These are phyloP conservation scores for Solea solea DNA, from an alignment of 2,113 vertebrate species.

Conservation along the genomic window DNA sequence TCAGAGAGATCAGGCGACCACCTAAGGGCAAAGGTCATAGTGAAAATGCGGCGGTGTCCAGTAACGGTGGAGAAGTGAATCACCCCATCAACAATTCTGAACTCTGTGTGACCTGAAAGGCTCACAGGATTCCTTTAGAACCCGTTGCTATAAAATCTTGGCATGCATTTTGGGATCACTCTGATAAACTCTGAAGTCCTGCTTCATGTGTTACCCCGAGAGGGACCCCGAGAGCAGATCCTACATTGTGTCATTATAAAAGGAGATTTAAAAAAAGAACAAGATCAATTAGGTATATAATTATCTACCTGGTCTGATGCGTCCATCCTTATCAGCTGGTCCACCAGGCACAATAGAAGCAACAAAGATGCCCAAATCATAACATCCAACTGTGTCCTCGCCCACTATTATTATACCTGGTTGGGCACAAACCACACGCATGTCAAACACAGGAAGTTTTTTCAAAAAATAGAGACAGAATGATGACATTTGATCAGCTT, in stretches of 20 bases:
- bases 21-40: slow-evolving; percentile 78
- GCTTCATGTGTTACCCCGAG: no score
- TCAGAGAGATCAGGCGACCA: slow-evolving; percentile 90
- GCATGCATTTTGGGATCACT: no score
- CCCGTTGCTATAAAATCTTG: no score
- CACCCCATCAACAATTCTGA: slow-evolving; percentile 10
- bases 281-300: background rate
- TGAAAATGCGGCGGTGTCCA: slow-evolving; percentile 24
- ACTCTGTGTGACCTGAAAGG: background rate
- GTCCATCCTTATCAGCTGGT: slow-evolving; percentile 88
- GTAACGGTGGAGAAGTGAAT: slow-evolving; percentile 4
- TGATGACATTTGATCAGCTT: slow-evolving; percentile 37
- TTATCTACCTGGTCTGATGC: slow-evolving; percentile 85
- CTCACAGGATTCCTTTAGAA: no score
- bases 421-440: slow-evolving; percentile 1
- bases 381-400: slow-evolving; percentile 84
- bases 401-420: slow-evolving; percentile 91
- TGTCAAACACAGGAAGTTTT: background rate
- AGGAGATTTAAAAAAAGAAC: background rate
- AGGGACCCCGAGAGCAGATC: no score
- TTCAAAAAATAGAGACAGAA: background rate
- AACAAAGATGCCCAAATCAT: slow-evolving; percentile 88
- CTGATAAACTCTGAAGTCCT: no score
- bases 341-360: slow-evolving; percentile 90
- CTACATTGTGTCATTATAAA: no score